Base-by-base conservation (phyloP, 2,113 vertebrate genomes). In the Thamnophis sirtalis region DNA sequence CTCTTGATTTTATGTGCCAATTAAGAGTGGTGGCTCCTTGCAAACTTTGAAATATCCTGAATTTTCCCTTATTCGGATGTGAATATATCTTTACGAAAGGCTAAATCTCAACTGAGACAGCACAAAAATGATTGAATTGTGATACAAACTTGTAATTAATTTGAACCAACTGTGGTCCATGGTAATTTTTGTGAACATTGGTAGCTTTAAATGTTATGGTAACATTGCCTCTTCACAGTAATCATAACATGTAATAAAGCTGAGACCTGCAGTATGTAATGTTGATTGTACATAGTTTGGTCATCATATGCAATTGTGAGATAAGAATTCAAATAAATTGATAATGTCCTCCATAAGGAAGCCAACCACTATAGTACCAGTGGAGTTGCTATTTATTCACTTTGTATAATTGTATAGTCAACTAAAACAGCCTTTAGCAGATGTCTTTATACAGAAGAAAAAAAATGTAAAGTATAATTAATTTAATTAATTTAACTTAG, bases 401-500 rank as follows among this genome's bases (percentile, higher is more conserved):
- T 80, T 43, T 80, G 63, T 60, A 26, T 53, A 51, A 92, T 73
- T 53, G 24, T 48, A 88, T 54, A 84, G 58, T 88, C 88, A 87
- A 88, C 49, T 84, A 43, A 50, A 88, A 88, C 56, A 53, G 48
- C 24, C 43, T 50, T 48, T 28, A 49, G 10, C 50, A 43, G 33
- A 9, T 33, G 17, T 38, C 17, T 9, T 38, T 80, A 21, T 33
- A 49, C 51, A 58, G 56, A 92, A 68, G 80, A 54, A 49, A 43
- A 73, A 89, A 92, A 84, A 68, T 68, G 28, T 68, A 68, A 94
- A 91, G 51, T 84, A 92, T 0, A 89, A 85, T 95, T 96, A 93
- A 84, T 87, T 95, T 92, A 95, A 94, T 92, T 91, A 38, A 94
- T 92, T 43, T 0, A 13, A 1, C 2, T 93, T 93, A 50, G 38